Evolutionary conservation across 1,140 invertebrate species (phyloP).

Genomic region (Leptinotarsa lineolata): DNA sequence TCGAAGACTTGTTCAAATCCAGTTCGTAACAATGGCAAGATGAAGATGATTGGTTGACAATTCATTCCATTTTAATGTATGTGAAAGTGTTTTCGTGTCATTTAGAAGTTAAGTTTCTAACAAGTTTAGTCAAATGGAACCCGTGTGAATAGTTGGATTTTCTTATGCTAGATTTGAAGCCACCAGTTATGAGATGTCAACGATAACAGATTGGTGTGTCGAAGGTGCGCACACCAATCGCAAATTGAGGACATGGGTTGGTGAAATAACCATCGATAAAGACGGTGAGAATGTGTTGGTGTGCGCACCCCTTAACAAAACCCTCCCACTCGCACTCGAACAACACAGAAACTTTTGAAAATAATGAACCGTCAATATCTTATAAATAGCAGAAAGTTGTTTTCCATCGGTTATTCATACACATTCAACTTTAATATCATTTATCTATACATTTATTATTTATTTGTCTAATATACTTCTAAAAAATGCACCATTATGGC

Average conservation of each 20-base stretch:
- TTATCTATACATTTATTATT: not conserved
- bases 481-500: not conserved
- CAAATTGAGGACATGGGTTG: not conserved
- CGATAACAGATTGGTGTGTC: not conserved
- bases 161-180: constrained; percentile 15
- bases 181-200: not conserved
- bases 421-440: not conserved
- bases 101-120: constrained; percentile 34
- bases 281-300: constrained; percentile 48
- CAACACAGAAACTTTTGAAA: constrained; percentile 34
- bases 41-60: constrained; percentile 20
- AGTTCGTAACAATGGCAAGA: constrained; percentile 38
- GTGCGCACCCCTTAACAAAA: constrained; percentile 48
- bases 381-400: not conserved
- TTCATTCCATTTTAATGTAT: constrained; percentile 42
- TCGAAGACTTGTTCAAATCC: constrained; percentile 71
- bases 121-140: constrained; percentile 11
- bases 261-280: constrained; percentile 13
- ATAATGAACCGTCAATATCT: constrained; percentile 6
- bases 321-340: constrained; percentile 28
- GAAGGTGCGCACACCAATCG: constrained; percentile 48
- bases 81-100: constrained; percentile 41
- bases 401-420: not conserved
- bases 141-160: constrained; percentile 16
- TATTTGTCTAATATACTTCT: not conserved